Evolutionary conservation across 2,888 invertebrate genomes (phyloP).

Genomic region (Phrixothrix hirtus): DNA sequence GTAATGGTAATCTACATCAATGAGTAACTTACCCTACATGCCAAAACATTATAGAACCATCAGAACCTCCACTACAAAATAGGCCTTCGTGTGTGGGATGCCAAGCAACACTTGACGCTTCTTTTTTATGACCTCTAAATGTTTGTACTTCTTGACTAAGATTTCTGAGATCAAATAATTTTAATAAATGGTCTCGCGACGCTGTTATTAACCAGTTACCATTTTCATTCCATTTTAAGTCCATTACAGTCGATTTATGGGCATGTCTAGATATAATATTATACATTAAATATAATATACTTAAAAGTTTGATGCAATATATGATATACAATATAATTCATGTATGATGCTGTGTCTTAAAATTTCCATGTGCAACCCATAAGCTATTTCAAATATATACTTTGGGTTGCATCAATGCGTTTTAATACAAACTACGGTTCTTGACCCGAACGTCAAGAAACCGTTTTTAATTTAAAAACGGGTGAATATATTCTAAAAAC

Average conservation of each 20-base stretch:
- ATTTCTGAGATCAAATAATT: constrained; percentile 96
- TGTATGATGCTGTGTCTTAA: no score
- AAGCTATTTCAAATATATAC: no score
- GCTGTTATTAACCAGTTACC: constrained; percentile 99
- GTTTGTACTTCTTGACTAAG: constrained; percentile 94
- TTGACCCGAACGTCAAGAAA: no score
- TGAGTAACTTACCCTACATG: constrained; percentile 84
- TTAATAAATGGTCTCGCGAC: constrained; percentile 94
- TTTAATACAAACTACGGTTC: no score
- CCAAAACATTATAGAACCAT: constrained; percentile 99
- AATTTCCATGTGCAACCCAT: no score
- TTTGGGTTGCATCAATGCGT: no score
- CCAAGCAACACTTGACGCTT: constrained; percentile 97
- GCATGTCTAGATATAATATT: constrained; percentile 87
- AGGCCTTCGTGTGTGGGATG: constrained; percentile 97
- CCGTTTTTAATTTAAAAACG: no score
- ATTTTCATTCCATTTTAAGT: constrained; percentile 98
- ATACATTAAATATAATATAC: no score
- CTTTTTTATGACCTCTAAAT: constrained; percentile 98
- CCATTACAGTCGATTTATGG: constrained; percentile 99
- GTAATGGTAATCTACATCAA: no score
- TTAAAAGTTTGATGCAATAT: no score
- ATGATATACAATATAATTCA: no score
- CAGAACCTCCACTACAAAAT: constrained; percentile 97
- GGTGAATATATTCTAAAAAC: no score